phyloP scores from a whole-genome alignment of 1,140 invertebrate genomes.

The Idris sp. region DNA sequence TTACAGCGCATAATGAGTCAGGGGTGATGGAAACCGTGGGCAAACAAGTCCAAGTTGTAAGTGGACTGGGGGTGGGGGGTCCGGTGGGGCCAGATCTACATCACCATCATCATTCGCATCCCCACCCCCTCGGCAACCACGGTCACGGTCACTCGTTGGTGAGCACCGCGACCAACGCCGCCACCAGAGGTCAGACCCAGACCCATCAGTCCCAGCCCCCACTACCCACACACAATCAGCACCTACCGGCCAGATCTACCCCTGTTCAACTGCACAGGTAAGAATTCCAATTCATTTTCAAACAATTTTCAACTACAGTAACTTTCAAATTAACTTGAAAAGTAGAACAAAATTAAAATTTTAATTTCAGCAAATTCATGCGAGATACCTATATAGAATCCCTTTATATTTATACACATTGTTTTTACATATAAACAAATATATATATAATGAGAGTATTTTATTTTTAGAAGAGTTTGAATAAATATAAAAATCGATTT shows the following conservation, averaged over 20 bases:
- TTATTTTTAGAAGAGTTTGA: too few species aligned
- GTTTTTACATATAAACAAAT: too few species aligned
- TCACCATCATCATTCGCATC: conserved; percentile 76
- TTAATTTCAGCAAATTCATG: too few species aligned
- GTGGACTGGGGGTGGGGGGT: conserved; percentile 76
- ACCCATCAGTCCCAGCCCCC: conserved; percentile 69
- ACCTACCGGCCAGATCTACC: conserved; percentile 75
- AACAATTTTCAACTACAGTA: too few species aligned
- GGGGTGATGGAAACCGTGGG: conserved; percentile 77
- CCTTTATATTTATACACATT: too few species aligned
- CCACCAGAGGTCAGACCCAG: conserved; percentile 72
- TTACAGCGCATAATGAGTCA: conserved; percentile 77
- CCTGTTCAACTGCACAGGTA: conserved; percentile 74
- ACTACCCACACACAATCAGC: conserved; percentile 75
- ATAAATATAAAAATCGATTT: conserved; percentile 33
- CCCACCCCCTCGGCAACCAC: conserved; percentile 72
- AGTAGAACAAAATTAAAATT: too few species aligned
- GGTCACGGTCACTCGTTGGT: conserved; percentile 74
- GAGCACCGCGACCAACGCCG: conserved; percentile 71
- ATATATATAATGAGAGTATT: too few species aligned
- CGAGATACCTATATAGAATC: too few species aligned
- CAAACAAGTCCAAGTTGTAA: conserved; percentile 77
- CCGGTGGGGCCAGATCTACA: conserved; percentile 76
- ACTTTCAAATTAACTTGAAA: too few species aligned
- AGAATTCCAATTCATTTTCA: too few species aligned